Evolutionary conservation across 2,797 vertebrate genomes (phyloP).

Genomic region (Caiman crocodilus): DNA sequence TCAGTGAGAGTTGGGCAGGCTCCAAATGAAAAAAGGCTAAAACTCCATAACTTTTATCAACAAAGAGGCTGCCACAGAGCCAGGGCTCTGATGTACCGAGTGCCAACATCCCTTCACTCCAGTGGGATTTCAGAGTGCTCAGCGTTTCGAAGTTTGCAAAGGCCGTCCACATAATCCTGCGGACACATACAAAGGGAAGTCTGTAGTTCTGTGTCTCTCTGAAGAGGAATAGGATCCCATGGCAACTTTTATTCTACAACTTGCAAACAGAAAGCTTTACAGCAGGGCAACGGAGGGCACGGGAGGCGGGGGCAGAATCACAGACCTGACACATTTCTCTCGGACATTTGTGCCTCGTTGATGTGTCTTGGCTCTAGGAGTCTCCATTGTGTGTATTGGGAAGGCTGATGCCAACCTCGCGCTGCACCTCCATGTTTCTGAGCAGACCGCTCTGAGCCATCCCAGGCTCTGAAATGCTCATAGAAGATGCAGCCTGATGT

Average conservation of each 20-base stretch:
- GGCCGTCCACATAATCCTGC: background rate
- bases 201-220: background rate
- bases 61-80: background rate
- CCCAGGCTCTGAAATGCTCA: background rate
- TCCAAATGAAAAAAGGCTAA: background rate
- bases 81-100: background rate
- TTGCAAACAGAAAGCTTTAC: background rate
- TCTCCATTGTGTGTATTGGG: background rate
- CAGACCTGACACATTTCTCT: background rate
- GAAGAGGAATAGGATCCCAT: background rate
- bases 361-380: background rate
- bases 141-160: background rate
- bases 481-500: background rate
- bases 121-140: background rate
- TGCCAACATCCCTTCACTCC: background rate
- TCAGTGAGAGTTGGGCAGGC: fast-evolving
- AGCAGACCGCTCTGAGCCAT: background rate
- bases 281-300: background rate
- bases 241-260: background rate
- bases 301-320: background rate
- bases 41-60: background rate
- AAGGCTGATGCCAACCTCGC: background rate
- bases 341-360: background rate
- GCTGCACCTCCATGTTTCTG: background rate
- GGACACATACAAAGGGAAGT: background rate